A percentile compares a stretch with the other conserved stretches of the same genome.
Evolutionary conservation across 2,113 vertebrate species (phyloP).

Genomic region (Onychorhynchus coronatus): DNA sequence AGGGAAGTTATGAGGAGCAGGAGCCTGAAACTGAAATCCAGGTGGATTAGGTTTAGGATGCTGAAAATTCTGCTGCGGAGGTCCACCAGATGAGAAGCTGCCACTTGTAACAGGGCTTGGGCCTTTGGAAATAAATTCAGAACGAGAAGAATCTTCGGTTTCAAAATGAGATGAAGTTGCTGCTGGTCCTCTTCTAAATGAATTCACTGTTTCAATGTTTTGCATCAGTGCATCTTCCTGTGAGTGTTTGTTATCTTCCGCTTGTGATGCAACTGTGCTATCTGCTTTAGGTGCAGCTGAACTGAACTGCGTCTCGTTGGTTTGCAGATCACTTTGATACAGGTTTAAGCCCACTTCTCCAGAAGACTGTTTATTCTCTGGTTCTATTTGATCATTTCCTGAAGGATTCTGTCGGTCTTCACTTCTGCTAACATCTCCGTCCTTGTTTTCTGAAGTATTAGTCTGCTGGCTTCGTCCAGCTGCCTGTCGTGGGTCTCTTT

Average conservation of each 20-base stretch:
- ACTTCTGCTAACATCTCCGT: constrained; percentile 65
- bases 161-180: constrained; percentile 72
- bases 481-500: constrained; percentile 81
- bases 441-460: constrained; percentile 67
- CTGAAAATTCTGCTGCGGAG: constrained; percentile 72
- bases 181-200: constrained; percentile 73
- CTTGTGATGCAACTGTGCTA: constrained; percentile 49
- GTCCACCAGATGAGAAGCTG: constrained; percentile 70
- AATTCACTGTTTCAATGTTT: constrained; percentile 75
- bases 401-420: constrained; percentile 61
- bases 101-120: constrained; percentile 59
- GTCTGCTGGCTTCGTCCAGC: constrained; percentile 84
- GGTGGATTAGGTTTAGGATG: constrained; percentile 70
- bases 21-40: constrained; percentile 75
- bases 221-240: constrained; percentile 70
- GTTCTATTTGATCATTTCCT: constrained; percentile 41
- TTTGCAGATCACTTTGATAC: constrained; percentile 50
- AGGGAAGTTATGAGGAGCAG: constrained; percentile 66
- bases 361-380: constrained; percentile 58
- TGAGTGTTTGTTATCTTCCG: constrained; percentile 50
- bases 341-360: constrained; percentile 49
- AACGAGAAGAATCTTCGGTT: constrained; percentile 59
- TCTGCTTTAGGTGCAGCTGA: constrained; percentile 67
- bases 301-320: constrained; percentile 47
- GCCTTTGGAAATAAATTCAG: constrained; percentile 67